Base-by-base conservation (phyloP, 2,888 invertebrate genomes). In the Eubasilissa splendida region DNA sequence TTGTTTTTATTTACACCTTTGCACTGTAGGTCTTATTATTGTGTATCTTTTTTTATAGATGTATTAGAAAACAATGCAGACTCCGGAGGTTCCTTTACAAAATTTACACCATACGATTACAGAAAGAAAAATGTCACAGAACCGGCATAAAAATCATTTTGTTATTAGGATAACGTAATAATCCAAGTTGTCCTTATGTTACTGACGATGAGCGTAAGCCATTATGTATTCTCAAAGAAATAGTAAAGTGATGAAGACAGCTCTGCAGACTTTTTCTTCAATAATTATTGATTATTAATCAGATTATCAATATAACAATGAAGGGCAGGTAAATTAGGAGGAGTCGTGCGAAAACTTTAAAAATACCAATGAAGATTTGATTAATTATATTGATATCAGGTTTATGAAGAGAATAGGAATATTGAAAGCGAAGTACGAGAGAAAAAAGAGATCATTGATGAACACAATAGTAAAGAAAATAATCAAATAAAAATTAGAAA, bases 401-500 rank as follows among this genome's bases (percentile, higher is more conserved):
- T 80, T 82, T 83, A 79, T 82, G 63, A 77, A 66, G 68, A 75
- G 71, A 77, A 82, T 78, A 56, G 54, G 53, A 56, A 75, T 31
- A 78, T 22, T 77, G 50, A 76, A 75, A 58, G 76, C 33, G 73
- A 66, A 59, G 59, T 77, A 42, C 50, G 22, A 66, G 71, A 80
- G 56, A 66, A 70, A 58, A 42, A 76, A 73, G 80, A 83, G 75
- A 60, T 60, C 58, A 31, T 75, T 77, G 22, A 65, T 68, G 31
- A 76, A 60, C 70, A 42, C 70, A 11, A 77, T 54, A n/a, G 66
- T 59, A 12, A 75, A 73, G 63, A 79, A 81, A 76, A 42, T 82
- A 70, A 31, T 83, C 79, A 81, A 82, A 76, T 22, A 82, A 82
- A 78, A 71, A 77, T 31, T 81, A 59, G 80, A 81, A 66, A 82